These are phyloP conservation scores for Protobothrops flavoviridis DNA, from an alignment of 2,113 vertebrate species.

Conservation along the genomic window DNA sequence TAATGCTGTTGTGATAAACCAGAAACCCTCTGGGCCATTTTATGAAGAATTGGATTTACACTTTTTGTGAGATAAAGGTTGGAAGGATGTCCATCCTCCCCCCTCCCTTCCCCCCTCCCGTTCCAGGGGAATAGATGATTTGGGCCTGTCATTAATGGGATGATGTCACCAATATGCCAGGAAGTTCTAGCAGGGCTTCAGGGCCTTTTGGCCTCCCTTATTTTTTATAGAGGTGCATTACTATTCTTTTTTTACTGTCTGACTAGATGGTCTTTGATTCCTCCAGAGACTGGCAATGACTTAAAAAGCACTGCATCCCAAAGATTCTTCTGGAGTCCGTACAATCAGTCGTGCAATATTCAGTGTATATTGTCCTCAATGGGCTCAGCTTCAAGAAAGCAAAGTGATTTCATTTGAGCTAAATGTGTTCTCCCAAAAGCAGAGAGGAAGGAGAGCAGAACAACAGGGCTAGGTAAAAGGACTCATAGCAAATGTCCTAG, in stretches of 20 bases:
- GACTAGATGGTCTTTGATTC: not conserved
- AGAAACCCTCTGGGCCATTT: not conserved
- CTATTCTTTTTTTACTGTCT: not conserved
- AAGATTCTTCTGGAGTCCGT: not conserved
- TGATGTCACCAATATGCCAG: not conserved
- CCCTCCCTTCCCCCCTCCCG: too few relatives aligned
- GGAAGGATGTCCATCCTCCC: not conserved
- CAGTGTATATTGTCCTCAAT: not conserved
- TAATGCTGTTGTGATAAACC: not conserved
- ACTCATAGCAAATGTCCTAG: not conserved
- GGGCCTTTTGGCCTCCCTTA: not conserved
- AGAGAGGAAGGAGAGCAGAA: not conserved
- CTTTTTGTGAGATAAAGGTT: not conserved
- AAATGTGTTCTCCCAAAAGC: not conserved
- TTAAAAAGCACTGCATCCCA: not conserved
- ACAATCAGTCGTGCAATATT: not conserved
- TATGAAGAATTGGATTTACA: not conserved
- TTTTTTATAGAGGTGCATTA: not conserved
- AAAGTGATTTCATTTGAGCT: not conserved
- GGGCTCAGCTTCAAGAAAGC: not conserved
- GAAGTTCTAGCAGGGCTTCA: not conserved
- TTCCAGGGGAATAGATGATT: not conserved
- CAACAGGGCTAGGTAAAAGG: not conserved
- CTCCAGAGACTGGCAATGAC: not conserved
- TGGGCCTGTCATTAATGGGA: not conserved